Evolutionary conservation across 1,140 invertebrate species (phyloP).

Genomic region (Vanessa tameamea): DNA sequence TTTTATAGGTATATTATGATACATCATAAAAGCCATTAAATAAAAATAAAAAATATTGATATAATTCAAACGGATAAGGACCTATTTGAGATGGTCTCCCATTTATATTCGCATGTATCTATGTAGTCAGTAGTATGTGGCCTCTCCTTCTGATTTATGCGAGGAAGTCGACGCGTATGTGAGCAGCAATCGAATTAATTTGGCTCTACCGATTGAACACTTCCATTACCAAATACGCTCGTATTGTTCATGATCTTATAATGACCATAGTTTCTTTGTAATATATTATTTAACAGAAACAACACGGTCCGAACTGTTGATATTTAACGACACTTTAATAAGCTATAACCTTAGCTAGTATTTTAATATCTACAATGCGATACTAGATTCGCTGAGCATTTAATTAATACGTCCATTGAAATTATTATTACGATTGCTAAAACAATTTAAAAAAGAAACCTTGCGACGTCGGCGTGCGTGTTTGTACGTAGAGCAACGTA

Average conservation of each 20-base stretch:
- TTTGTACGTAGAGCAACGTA: background rate
- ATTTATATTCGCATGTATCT: background rate
- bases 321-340: too few relatives aligned
- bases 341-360: too few relatives aligned
- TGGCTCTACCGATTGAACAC: background rate
- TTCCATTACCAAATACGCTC: background rate
- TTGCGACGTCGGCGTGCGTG: background rate
- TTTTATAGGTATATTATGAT: too few relatives aligned
- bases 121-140: background rate
- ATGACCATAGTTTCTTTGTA: background rate
- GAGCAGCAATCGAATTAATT: constrained; percentile 7
- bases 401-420: background rate
- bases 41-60: too few relatives aligned
- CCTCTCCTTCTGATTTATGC: constrained; percentile 9
- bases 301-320: too few relatives aligned
- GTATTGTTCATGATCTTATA: background rate
- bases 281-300: background rate
- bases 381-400: too few relatives aligned
- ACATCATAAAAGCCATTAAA: too few relatives aligned
- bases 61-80: background rate
- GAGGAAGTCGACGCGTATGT: constrained; percentile 6
- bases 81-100: background rate
- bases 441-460: constrained; percentile 2
- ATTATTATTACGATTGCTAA: background rate
- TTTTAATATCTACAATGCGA: too few relatives aligned